These are phyloP conservation scores for Hycleus phaleratus DNA, from an alignment of 1,140 invertebrate genomes.

Conservation along the genomic window DNA sequence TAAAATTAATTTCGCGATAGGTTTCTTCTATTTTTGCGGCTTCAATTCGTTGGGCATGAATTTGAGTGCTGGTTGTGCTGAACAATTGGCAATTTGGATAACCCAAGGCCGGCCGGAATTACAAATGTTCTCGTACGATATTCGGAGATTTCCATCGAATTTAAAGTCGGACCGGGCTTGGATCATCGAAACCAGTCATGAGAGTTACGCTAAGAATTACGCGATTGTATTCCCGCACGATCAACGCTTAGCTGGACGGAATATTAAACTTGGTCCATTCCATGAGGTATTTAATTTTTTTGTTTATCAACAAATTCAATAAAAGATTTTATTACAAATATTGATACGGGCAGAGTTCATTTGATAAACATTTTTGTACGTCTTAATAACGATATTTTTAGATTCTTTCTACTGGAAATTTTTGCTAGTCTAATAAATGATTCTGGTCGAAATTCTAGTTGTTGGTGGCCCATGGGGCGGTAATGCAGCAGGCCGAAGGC, in stretches of 20 bases:
- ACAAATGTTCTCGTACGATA: constrained; percentile 80
- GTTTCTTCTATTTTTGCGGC: constrained; percentile 73
- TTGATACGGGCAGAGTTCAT: not conserved
- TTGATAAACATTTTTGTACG: constrained; percentile 36
- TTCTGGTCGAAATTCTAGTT: constrained; percentile 21
- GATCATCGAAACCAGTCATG: constrained; percentile 73
- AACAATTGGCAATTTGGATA: constrained; percentile 80
- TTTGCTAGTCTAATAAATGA: too few species aligned
- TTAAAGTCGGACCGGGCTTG: constrained; percentile 62
- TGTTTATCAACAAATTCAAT: not conserved
- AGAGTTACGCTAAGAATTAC: constrained; percentile 83
- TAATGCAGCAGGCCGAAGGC: constrained; percentile 78
- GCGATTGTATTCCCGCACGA: constrained; percentile 76
- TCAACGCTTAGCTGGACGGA: constrained; percentile 73
- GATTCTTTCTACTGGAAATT: too few species aligned
- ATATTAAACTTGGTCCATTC: constrained; percentile 59
- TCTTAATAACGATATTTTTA: too few species aligned
- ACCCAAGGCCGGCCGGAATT: constrained; percentile 69
- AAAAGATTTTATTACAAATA: not conserved
- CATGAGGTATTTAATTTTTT: constrained; percentile 47
- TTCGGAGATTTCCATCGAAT: constrained; percentile 65
- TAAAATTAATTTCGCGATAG: too few species aligned
- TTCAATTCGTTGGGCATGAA: constrained; percentile 89
- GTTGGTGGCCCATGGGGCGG: constrained; percentile 61
- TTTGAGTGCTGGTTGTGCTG: constrained; percentile 76